Evolutionary conservation across 92 coral and sea anemone genomes (phyloP), one percentile per base, ranked within the genome.

Genomic region (Montipora capitata): DNA sequence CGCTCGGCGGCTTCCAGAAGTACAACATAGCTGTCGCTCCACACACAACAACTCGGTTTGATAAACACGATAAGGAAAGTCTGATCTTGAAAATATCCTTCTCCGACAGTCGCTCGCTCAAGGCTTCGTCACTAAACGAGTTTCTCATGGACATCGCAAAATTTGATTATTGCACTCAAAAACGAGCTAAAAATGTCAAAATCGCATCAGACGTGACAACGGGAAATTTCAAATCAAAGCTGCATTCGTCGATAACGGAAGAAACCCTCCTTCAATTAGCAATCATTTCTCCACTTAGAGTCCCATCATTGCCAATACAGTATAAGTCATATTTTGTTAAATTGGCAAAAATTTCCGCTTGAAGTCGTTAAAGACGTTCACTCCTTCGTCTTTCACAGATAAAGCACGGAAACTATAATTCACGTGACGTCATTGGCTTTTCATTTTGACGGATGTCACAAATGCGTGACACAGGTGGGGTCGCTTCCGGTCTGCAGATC

Each of bases 1-100:
- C 76, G 0, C 89, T 88, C 42, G 98, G 98, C 12, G 96, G 96
- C 62, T 88, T 90, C 98, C 98, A 95, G 66, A 91, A 76, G 78
- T 94, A 97, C 44, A 97, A 87, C 62, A 89, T 96, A 16, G 98
- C 99, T 62, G 93, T 93, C 14, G 95, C 94, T 40, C 93, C 90
- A 51, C 98, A 96, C 54, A 97, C 99, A 67, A 92, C 94, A 81
- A 97, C 99, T 85, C 96, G 98, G 93, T 94, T 97, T 54, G 99
- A 97, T 38, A 97, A 73, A 69, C 99, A 96, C 18, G 99, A 95
- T 83, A 97, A 84, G 66, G 99, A 94, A 6, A 97, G 84, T 40
- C 95, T 96, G 63, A 97, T 90, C 94, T 97, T 97, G 88, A 95
- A 97, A 68, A 97, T 87, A 81, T 97, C 99, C 75, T 97, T 96